A percentile compares a stretch with the other conserved stretches of the same genome.
Conservation (phyloP, 2,113 vertebrate species). For the Phaetusa simplex region DNA sequence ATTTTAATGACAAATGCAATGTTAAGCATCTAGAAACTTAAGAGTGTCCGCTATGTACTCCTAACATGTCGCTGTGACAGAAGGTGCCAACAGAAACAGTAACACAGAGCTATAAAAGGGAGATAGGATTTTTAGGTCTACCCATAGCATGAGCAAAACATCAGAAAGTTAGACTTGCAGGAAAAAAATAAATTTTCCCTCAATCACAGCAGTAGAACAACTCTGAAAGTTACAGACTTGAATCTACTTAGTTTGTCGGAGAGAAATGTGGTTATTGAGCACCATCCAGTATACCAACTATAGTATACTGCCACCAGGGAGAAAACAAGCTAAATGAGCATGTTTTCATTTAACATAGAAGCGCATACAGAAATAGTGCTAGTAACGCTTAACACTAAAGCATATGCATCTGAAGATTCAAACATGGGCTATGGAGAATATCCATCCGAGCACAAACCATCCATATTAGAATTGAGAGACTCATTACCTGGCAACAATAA, state of each 20-base stretch:
- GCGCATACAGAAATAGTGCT: not conserved
- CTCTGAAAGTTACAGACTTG: not conserved
- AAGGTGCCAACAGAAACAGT: not conserved
- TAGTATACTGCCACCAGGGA: not conserved
- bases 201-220: not conserved
- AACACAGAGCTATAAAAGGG: not conserved
- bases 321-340: not conserved
- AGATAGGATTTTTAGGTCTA: not conserved
- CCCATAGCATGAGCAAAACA: not conserved
- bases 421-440: not conserved
- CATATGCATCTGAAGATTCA: not conserved
- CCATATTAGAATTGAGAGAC: not conserved
- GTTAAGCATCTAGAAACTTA: not conserved
- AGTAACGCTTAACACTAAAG: not conserved
- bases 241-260: not conserved
- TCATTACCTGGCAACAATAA: not conserved
- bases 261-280: not conserved
- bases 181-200: not conserved
- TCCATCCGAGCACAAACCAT: not conserved
- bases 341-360: not conserved
- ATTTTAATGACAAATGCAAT: not conserved
- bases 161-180: not conserved
- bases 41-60: not conserved
- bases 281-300: no score
- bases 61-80: not conserved